Evolutionary conservation across 2,888 invertebrate species (phyloP), one percentile per base, ranked within the genome.

Genomic region (Reticulitermes lucifugus): DNA sequence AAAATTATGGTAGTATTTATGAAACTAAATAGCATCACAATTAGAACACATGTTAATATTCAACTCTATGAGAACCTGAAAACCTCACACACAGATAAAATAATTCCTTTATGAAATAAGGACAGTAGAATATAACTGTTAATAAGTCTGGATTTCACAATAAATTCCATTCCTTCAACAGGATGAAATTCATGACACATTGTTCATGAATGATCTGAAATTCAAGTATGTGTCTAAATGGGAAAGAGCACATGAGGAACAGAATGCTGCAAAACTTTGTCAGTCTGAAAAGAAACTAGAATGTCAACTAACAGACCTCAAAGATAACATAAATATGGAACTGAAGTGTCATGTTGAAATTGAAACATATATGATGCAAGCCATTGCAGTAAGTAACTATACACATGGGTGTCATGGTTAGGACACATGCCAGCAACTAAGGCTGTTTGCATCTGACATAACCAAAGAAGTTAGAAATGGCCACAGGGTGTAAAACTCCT

Each of bases 131-230:
- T 35, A 35, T 35, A 35, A 35, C 35, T 35, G 35, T 25, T 25
- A 25, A 25, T 35, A 35, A 55, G 0, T 55, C 1, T 41, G 73
- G 5, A 18, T 41, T 25, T 29, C n/a, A 25, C 25, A 70, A 29
- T 25, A 1, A n/a, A n/a, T 70, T 70, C 25, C 10, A 70, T 25
- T 70, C 12, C n/a, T 70, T 70, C n/a, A 14, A 25, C 18, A 81
- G 81, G 81, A 81, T 81, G 70, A 70, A 21, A 81, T 81, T 43
- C 81, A 81, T 22, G 70, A 81, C 21, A 65, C 70, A 22, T 18
- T 81, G 0, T 81, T 25, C 55, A 43, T 43, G n/a, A 81, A 81
- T 25, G 81, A 70, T 9, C 55, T 81, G 43, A 81, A 81, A 41
- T 70, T 43, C 10, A 81, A 81, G 25, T 81, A 81, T 6, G 7